Evolutionary conservation across 1,140 invertebrate species (phyloP).

Genomic region (Saccostrea glomerata): DNA sequence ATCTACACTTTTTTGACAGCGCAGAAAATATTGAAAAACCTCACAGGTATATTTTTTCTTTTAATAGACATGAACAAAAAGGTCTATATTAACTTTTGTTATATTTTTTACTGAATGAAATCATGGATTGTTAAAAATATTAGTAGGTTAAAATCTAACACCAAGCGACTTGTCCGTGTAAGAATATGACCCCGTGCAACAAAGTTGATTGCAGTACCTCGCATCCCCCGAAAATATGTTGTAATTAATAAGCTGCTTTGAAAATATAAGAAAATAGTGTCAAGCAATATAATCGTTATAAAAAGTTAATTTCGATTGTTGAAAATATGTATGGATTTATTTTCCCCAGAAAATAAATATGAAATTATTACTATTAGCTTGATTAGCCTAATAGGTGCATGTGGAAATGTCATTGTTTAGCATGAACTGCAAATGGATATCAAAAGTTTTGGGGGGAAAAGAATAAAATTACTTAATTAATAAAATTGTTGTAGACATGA

Average conservation of each 20-base stretch:
- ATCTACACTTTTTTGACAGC: conserved; percentile 32
- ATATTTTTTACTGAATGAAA: conserved; percentile 17
- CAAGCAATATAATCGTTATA: not conserved
- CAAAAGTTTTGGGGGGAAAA: not conserved
- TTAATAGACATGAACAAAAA: conserved; percentile 22
- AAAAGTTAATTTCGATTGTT: not conserved
- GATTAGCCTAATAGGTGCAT: no score
- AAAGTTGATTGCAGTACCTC: not conserved
- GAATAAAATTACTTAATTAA: not conserved
- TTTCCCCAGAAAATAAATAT: not conserved
- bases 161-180: not conserved
- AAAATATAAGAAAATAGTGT: not conserved
- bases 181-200: conserved; percentile 26
- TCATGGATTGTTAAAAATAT: not conserved
- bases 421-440: no score
- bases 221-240: not conserved
- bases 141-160: not conserved
- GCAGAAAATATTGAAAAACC: conserved; percentile 36
- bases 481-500: not conserved
- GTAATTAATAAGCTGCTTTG: not conserved
- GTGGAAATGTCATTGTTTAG: no score
- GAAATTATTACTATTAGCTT: not conserved
- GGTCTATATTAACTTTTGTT: not conserved
- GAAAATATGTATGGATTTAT: not conserved
- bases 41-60: conserved; percentile 46